A percentile compares a stretch with the other conserved stretches of the same genome.
Conservation (phyloP, 2,888 invertebrate genomes). For the Andrena bicolor region DNA sequence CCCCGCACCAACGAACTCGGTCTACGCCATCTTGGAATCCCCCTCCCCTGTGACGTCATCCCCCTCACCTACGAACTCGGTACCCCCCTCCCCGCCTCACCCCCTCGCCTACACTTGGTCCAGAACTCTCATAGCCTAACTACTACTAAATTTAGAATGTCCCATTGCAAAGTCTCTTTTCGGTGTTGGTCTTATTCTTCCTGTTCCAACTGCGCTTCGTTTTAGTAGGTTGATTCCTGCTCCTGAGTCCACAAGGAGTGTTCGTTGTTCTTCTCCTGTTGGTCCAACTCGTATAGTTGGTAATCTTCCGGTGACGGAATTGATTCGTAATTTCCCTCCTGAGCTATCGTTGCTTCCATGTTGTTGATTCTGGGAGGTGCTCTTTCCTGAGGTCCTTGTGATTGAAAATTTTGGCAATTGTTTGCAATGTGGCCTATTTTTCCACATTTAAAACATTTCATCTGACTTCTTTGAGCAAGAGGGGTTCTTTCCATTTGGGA, state of each 20-base stretch:
- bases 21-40: too few relatives aligned
- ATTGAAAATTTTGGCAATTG: not conserved
- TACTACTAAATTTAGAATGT: not conserved
- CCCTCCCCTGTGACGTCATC: too few relatives aligned
- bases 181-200: not conserved
- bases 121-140: too few relatives aligned
- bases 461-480: not conserved
- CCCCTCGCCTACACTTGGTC: too few relatives aligned
- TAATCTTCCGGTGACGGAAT: not conserved
- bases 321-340: not conserved
- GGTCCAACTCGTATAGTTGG: not conserved
- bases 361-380: not conserved
- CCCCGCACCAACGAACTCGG: too few relatives aligned
- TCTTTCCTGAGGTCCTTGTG: not conserved
- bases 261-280: not conserved
- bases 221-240: conserved; percentile 4
- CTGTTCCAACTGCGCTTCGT: not conserved
- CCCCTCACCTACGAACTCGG: too few relatives aligned
- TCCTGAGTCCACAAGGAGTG: not conserved
- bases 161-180: not conserved
- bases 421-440: not conserved
- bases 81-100: too few relatives aligned
- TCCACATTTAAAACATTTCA: conserved; percentile 1
- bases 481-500: not conserved
- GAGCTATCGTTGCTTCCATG: too few relatives aligned